Percentiles rank a stretch among this genome's conserved stretches.
phyloP scores from a whole-genome alignment of 2,797 vertebrate genomes.

The Schizopygopsis pylzovi region DNA sequence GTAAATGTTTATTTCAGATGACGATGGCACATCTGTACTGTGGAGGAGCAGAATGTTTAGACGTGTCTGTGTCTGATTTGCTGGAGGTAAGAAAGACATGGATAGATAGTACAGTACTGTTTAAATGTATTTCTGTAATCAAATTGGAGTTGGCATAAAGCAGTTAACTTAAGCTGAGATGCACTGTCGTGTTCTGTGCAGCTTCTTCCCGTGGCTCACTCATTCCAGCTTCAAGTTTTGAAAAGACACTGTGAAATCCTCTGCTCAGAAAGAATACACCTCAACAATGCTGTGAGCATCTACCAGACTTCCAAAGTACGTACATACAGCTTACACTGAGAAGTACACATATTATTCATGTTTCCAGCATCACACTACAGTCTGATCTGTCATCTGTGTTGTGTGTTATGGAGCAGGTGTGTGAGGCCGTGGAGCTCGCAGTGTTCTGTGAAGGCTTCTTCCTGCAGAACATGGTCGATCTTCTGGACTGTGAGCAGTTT shows the following conservation, averaged over 20 bases:
- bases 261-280: conserved; percentile 83
- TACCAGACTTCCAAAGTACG: conserved; percentile 89
- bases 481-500: conserved; percentile 88
- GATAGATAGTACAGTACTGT: background rate
- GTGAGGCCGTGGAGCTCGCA: conserved; percentile 81
- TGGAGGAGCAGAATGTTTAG: conserved; percentile 85
- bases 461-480: conserved; percentile 86
- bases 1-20: conserved; percentile 72
- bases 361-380: background rate
- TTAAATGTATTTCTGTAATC: background rate
- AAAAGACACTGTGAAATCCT: conserved; percentile 89
- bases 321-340: background rate
- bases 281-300: conserved; percentile 81
- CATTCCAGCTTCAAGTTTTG: conserved; percentile 87
- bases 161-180: background rate
- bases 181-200: conserved; percentile 56
- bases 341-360: background rate
- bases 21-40: conserved; percentile 95
- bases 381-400: conserved; percentile 14
- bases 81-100: conserved; percentile 81
- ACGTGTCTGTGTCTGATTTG: conserved; percentile 81
- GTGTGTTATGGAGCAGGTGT: conserved; percentile 75
- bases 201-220: conserved; percentile 86
- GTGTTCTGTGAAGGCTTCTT: conserved; percentile 92
- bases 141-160: background rate